A percentile compares a stretch with the other conserved stretches of the same genome.
These are phyloP conservation scores for Onychostruthus taczanowskii DNA, from an alignment of 2,113 vertebrate species.

Conservation along the genomic window DNA sequence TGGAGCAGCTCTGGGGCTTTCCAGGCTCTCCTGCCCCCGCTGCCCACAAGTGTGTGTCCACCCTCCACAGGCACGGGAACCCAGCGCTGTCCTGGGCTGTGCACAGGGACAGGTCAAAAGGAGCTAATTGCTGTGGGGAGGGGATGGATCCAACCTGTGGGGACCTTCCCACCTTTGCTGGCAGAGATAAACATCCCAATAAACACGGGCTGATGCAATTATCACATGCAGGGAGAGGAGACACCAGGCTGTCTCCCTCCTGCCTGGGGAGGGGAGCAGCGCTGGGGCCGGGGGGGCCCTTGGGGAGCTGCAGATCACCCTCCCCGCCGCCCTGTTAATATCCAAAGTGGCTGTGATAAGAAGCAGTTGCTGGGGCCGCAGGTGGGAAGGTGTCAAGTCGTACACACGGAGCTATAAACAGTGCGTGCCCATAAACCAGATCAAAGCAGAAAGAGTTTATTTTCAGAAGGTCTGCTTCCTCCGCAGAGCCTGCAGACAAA, in stretches of 20 bases:
- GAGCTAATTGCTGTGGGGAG: not conserved
- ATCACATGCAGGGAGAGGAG: conserved; percentile 2
- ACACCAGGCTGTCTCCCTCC: not conserved
- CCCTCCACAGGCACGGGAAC: not conserved
- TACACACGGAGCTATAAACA: conserved; percentile 73
- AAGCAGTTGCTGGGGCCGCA: conserved; percentile 71
- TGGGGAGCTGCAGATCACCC: conserved; percentile 11
- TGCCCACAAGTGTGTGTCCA: fast-evolving
- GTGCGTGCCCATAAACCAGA: conserved; percentile 74
- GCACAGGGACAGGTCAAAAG: not conserved
- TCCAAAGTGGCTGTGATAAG: conserved; percentile 76
- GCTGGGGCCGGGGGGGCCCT: not conserved
- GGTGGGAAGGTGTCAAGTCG: conserved; percentile 76
- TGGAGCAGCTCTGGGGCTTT: not conserved
- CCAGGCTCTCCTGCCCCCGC: not conserved
- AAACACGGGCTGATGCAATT: conserved; percentile 55
- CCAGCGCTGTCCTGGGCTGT: not conserved
- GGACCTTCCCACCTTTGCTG: not conserved
- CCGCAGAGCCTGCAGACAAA: conserved; percentile 49
- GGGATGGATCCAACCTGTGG: not conserved
- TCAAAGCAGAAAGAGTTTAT: conserved; percentile 74
- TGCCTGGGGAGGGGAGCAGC: not conserved
- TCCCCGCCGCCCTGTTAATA: conserved; percentile 65
- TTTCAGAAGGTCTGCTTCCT: conserved; percentile 73
- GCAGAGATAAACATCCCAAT: conserved; percentile 51